Percentiles rank a stretch among this genome's conserved stretches.
These are phyloP conservation scores for Planococcus citri DNA, from an alignment of 1,140 invertebrate genomes.

Conservation along the genomic window DNA sequence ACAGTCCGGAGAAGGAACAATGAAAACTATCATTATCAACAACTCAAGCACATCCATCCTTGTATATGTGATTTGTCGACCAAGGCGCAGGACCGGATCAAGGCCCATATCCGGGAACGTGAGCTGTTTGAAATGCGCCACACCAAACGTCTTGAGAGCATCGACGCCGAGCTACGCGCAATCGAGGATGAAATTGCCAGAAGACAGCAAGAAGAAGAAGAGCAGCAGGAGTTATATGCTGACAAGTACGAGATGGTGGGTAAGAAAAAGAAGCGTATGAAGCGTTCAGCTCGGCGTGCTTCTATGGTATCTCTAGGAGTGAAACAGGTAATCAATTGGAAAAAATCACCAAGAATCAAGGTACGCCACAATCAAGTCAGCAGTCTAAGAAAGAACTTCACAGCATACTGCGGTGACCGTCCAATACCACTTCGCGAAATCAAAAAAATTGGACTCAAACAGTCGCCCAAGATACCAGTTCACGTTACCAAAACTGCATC, in stretches of 20 bases:
- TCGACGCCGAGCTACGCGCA: neutral
- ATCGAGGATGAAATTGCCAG: neutral
- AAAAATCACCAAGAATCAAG: neutral
- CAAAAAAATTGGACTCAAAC: neutral
- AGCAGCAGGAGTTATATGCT: neutral
- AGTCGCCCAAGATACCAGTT: neutral
- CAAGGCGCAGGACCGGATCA: neutral
- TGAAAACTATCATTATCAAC: no score
- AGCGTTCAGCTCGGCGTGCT: neutral
- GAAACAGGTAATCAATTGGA: neutral
- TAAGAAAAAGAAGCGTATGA: neutral
- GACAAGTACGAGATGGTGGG: constrained; percentile 4
- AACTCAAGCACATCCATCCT: neutral
- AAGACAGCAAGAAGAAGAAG: neutral
- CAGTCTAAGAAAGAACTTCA: neutral
- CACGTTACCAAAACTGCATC: neutral
- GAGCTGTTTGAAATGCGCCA: neutral
- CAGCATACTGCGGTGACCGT: neutral
- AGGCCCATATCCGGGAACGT: neutral
- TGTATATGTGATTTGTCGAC: neutral
- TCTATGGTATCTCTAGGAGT: neutral
- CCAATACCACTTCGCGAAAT: no score
- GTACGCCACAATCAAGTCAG: neutral
- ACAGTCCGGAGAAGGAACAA: no score
- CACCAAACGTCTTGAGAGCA: neutral